A percentile compares a stretch with the other conserved stretches of the same genome.
Conservation (phyloP, 2,888 invertebrate species). For the Agonopterix arenella region DNA sequence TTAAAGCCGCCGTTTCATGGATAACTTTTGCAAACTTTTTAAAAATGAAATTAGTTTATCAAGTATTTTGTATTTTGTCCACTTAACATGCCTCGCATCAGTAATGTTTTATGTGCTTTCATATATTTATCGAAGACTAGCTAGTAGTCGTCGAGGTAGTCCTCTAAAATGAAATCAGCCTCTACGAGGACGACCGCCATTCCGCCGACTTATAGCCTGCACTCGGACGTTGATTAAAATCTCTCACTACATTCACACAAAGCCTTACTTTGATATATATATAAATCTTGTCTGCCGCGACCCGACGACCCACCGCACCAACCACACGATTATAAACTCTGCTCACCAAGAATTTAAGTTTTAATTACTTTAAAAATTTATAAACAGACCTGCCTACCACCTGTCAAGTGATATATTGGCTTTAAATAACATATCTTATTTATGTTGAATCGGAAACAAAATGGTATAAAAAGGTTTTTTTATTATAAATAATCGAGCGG, state of each 20-base stretch:
- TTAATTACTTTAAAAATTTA: slow-evolving; percentile 24
- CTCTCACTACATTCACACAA: slow-evolving; percentile 70
- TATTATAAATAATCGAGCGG: slow-evolving; percentile 67
- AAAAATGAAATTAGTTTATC: too few species aligned
- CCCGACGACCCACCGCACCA: slow-evolving; percentile 30
- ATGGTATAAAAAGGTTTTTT: slow-evolving; percentile 63
- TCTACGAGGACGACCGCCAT: neutral
- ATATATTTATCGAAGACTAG: too few species aligned
- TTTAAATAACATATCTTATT: slow-evolving; percentile 78
- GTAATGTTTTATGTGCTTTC: too few species aligned
- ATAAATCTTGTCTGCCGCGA: slow-evolving; percentile 66
- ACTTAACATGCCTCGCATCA: too few species aligned
- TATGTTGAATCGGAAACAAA: slow-evolving; percentile 76
- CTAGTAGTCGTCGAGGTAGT: too few species aligned
- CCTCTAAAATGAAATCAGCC: too few species aligned
- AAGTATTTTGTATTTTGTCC: too few species aligned
- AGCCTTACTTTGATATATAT: slow-evolving; percentile 71
- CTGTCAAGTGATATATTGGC: slow-evolving; percentile 76
- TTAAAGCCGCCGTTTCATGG: too few species aligned
- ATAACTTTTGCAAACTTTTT: too few species aligned
- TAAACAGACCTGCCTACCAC: slow-evolving; percentile 57
- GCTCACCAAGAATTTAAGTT: slow-evolving; percentile 23
- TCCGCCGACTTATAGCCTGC: slow-evolving; percentile 13
- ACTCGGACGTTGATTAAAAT: slow-evolving; percentile 71
- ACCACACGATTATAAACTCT: slow-evolving; percentile 30